phyloP scores from a whole-genome alignment of 2,113 vertebrate species.

The Caretta caretta region DNA sequence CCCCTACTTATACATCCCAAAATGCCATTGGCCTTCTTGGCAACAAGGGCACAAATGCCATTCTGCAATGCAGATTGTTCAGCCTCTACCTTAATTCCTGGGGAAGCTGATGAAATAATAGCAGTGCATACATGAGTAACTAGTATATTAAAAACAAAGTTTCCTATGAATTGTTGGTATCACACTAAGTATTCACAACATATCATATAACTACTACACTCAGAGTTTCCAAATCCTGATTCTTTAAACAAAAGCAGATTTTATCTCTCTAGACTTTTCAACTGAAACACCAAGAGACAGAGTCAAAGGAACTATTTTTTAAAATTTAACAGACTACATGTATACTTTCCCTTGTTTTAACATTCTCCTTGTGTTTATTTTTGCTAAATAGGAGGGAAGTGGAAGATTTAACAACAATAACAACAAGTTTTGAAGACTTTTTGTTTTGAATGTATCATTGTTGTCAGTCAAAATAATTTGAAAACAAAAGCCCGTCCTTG shows the following conservation, averaged over 20 bases:
- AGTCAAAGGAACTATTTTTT: slow-evolving; percentile 55
- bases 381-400: slow-evolving; percentile 19
- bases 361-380: slow-evolving; percentile 57
- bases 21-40: no score
- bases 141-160: slow-evolving; percentile 41
- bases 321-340: slow-evolving; percentile 44
- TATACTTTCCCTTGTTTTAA: slow-evolving; percentile 44
- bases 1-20: no score
- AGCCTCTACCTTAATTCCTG: slow-evolving; percentile 18
- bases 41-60: background rate
- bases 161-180: background rate
- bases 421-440: slow-evolving; percentile 20
- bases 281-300: background rate
- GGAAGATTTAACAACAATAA: background rate
- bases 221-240: slow-evolving; percentile 52
- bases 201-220: slow-evolving; percentile 19
- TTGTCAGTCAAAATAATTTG: slow-evolving; percentile 35
- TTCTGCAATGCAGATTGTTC: background rate
- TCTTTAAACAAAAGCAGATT: slow-evolving; percentile 72
- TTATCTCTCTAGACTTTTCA: slow-evolving; percentile 60
- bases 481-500: background rate
- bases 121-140: slow-evolving; percentile 20
- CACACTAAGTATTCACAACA: background rate
- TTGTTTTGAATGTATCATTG: slow-evolving; percentile 3
- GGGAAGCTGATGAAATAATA: slow-evolving; percentile 16